Evolutionary conservation across 2,797 vertebrate genomes (phyloP), one percentile per base, ranked within the genome.

Genomic region (Xiphophorus birchmanni): DNA sequence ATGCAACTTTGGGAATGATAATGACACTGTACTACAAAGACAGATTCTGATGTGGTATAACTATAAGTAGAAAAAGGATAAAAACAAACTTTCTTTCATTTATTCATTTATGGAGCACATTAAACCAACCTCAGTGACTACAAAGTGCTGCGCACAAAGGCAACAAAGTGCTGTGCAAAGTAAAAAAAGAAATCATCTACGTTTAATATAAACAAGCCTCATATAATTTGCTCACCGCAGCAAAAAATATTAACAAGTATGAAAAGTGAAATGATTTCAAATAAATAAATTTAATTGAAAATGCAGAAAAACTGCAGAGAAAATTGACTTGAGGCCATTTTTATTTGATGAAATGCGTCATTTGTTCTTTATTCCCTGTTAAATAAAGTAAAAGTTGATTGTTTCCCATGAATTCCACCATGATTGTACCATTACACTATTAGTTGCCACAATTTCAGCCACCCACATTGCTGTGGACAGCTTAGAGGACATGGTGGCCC

Each of bases 381-480:
- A 42, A 65, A 18, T 7, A 37, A 73, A 47, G 42, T 47, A 8
- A 18, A 73, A 73, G 5, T 44, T 44, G 23, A 45, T 72, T 44
- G 42, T 72, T 45, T 29, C 42, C 12, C 42, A 44, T 72, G 5
- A 72, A 29, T 45, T 72, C 69, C 69, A n/a, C 42, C 0, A 2
- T 10, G 44, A 73, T 29, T 73, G 69, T 73, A 17, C 29, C 3
- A n/a, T 45, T 45, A 26, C 13, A 9, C 13, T 12, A n/a, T 75
- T 75, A 74, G 80, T 80, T 76, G 83, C 89, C 90, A 85, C 88
- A 67, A 76, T 88, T 89, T 84, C 84, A 88, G 81, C 91, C 90
- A 83, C 93, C 87, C 92, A 90, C 87, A 76, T 87, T 85, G 84
- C 88, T 84, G 87, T 79, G 88, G 90, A 90, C 91, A 91, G 83